Evolutionary conservation across 1,140 invertebrate species (phyloP), one percentile per base, ranked within the genome.

Genomic region (Danaus melanippus): DNA sequence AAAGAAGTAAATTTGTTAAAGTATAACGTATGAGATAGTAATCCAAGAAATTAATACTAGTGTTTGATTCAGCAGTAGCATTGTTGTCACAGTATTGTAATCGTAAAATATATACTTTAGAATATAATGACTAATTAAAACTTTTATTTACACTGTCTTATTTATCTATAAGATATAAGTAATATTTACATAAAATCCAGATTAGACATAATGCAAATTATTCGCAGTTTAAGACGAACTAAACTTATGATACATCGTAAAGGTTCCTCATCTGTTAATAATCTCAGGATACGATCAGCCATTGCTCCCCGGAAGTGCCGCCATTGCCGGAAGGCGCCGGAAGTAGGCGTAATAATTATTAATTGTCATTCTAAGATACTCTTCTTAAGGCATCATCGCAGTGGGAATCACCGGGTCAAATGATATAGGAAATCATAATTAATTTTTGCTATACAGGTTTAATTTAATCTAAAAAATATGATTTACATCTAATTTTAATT

Each of bases 321-420:
- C 60, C 65, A 61, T 71, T 50, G 46, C 46, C 63, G 71, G 74
- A 74, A 66, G 62, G 62, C 47, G 55, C 76, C 76, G 76, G 76
- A 79, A 74, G 67, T 71, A 74, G 70, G 74, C 75, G 74, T 58
- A 72, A 79, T 76, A 73, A 76, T 75, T 76, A 79, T 79, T 79
- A 79, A 79, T 79, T 76, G 71, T 68, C 49, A 42, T 60, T 50
- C 62, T 63, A 51, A 64, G 67, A 66, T 66, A 56, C 52, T 53
- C 58, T 60, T 56, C 74, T 74, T 60, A 66, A 76, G 76, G 71
- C 46, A 58, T 62, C 64, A 62, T 54, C 58, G 11, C 55, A 10
- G 54, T 63, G 62, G 60, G 61, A 67, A 7, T 11, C 59, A 56
- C 56, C 60, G 61, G 62, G 62, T 50, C 60, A 60, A 50, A 59